Conservation (phyloP, 2,113 vertebrate genomes). For the Arvicanthis niloticus region DNA sequence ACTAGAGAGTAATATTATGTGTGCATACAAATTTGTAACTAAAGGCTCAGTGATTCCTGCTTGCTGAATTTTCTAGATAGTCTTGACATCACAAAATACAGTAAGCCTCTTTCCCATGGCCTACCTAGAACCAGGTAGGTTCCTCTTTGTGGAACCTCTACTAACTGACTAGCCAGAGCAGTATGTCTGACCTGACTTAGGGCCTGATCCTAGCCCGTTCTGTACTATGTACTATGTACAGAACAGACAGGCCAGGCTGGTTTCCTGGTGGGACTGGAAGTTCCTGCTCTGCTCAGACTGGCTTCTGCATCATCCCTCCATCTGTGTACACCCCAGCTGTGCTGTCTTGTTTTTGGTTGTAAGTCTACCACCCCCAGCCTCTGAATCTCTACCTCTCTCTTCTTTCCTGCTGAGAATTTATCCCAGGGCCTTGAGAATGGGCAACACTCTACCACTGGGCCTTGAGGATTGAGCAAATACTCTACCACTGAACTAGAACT, state of each 20-base stretch:
- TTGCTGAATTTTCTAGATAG: background rate
- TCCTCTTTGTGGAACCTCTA: background rate
- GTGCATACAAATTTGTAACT: background rate
- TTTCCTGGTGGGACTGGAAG: slow-evolving; percentile 4
- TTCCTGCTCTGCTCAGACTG: slow-evolving; percentile 26
- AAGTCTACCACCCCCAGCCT: background rate
- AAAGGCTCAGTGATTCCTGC: background rate
- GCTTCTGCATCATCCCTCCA: background rate
- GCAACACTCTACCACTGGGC: background rate
- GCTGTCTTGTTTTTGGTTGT: background rate
- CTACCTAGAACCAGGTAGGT: no score
- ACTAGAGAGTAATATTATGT: background rate
- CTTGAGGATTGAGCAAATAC: background rate
- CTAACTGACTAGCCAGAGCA: background rate
- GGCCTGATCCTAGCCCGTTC: background rate
- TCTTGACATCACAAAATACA: background rate
- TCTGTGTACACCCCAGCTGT: background rate
- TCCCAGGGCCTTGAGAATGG: background rate
- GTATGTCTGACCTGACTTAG: background rate
- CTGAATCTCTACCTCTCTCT: background rate
- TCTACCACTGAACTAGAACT: background rate
- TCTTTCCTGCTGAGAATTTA: background rate
- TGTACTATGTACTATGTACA: background rate
- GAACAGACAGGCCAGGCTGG: slow-evolving; percentile 9
- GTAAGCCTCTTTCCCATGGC: background rate